phyloP scores from a whole-genome alignment of 2,113 vertebrate species.

The Vicugna pacos region DNA sequence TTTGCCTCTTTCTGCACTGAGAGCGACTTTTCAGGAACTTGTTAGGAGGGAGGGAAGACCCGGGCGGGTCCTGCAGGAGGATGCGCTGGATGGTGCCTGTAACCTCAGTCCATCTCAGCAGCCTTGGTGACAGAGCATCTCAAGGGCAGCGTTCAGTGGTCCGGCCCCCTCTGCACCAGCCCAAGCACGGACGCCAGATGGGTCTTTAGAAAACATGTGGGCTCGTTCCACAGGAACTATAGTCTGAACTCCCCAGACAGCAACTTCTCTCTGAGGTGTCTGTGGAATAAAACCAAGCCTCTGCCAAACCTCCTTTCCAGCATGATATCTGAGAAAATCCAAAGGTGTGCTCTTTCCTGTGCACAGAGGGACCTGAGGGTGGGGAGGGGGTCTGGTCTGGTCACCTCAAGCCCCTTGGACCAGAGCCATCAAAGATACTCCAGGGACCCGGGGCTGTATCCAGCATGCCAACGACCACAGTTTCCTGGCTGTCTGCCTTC shows the following conservation, averaged over 20 bases:
- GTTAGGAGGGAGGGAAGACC: background rate
- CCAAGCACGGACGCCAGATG: rapidly evolving
- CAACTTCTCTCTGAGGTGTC: background rate
- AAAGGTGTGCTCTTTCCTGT: background rate
- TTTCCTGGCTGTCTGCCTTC: background rate
- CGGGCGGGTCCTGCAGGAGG: background rate
- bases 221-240: rapidly evolving
- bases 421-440: rapidly evolving
- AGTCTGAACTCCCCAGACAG: background rate
- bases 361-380: rapidly evolving
- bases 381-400: background rate
- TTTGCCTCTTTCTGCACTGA: no score
- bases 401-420: background rate
- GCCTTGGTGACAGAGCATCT: background rate
- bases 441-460: background rate
- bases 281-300: background rate
- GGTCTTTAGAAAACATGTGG: background rate
- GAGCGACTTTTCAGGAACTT: background rate
- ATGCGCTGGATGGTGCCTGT: rapidly evolving
- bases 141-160: background rate
- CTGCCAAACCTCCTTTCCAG: background rate
- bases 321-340: background rate
- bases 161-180: rapidly evolving
- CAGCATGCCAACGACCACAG: rapidly evolving
- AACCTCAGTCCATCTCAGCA: no score